Evolutionary conservation across 2,797 vertebrate genomes (phyloP).

Genomic region (Squalus acanthias): DNA sequence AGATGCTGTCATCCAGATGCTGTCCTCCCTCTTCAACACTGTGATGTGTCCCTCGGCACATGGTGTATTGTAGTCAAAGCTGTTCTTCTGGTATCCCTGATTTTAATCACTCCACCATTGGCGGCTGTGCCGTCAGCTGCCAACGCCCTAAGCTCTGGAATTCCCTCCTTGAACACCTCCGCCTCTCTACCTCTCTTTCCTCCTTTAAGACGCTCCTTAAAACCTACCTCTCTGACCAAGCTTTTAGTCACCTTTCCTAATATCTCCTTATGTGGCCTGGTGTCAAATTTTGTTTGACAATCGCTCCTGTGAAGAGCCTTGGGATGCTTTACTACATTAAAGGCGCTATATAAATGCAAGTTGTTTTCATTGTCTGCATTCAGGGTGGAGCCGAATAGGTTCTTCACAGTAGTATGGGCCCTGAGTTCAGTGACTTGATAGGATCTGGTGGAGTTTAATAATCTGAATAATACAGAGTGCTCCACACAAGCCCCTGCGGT

Average conservation of each 20-base stretch:
- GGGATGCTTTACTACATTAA: no score
- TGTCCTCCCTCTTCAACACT: neutral
- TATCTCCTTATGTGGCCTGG: neutral
- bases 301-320: no score
- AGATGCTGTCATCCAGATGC: neutral
- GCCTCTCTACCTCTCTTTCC: neutral
- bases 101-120: neutral
- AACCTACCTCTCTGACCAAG: neutral
- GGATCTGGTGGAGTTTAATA: neutral
- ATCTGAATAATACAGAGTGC: neutral
- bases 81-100: neutral
- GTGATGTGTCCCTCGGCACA: neutral
- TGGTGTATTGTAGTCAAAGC: neutral
- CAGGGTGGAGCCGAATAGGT: neutral
- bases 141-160: neutral
- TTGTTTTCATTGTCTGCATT: neutral
- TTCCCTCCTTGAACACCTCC: neutral
- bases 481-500: neutral
- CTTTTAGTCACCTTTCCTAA: no score
- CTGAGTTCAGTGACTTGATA: neutral
- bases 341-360: no score
- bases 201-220: neutral
- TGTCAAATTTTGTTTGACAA: no score
- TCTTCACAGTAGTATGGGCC: neutral
- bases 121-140: neutral